These are phyloP conservation scores for Selenia dentaria DNA, from an alignment of 2,888 invertebrate genomes.

Conservation along the genomic window DNA sequence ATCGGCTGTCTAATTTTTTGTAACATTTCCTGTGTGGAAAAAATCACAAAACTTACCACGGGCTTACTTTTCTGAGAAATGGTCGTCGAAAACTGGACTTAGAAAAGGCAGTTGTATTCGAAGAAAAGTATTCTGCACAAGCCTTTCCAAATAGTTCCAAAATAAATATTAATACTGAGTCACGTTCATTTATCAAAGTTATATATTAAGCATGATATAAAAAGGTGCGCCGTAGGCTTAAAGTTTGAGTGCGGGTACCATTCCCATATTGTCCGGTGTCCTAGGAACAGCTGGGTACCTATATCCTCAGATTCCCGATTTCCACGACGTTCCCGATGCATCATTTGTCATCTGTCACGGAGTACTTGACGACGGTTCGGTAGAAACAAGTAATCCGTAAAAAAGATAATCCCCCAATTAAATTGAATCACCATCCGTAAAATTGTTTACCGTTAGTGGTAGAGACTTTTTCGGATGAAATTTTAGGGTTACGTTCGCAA, in stretches of 20 bases:
- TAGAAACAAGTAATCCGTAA: conserved; percentile 54
- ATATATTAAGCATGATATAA: too few relatives aligned
- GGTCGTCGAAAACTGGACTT: too few relatives aligned
- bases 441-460: conserved; percentile 78
- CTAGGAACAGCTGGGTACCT: conserved; percentile 21
- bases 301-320: conserved; percentile 8
- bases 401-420: conserved; percentile 80
- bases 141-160: conserved; percentile 8
- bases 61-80: background rate
- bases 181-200: conserved; percentile 25
- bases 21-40: background rate
- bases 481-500: conserved; percentile 28
- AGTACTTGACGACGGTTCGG: conserved; percentile 71
- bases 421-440: conserved; percentile 77
- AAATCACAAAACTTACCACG: background rate
- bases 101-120: background rate
- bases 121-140: background rate
- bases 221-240: conserved; percentile 14
- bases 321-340: conserved; percentile 52
- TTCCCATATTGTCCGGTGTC: conserved; percentile 10
- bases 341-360: conserved; percentile 74
- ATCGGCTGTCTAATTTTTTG: conserved; percentile 8
- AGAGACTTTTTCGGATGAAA: conserved; percentile 46
- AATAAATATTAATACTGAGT: background rate
- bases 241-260: conserved; percentile 27